Evolutionary conservation across 2,113 vertebrate species (phyloP).

Genomic region (Sphaerodactylus townsendi): DNA sequence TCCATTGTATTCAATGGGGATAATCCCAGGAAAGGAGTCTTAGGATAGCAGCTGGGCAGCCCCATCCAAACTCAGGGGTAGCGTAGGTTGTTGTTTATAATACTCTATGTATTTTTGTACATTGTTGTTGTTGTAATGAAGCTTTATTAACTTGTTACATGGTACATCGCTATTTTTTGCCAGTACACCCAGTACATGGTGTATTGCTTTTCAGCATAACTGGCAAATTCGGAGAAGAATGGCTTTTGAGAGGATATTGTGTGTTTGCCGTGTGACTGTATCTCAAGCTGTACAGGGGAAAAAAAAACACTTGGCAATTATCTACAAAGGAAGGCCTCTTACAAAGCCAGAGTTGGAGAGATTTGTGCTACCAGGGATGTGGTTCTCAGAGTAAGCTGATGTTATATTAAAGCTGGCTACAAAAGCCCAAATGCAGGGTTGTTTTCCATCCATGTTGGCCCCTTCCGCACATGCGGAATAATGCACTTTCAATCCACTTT

Average conservation of each 20-base stretch:
- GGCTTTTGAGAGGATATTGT: conserved; percentile 7
- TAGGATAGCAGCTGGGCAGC: too few relatives aligned
- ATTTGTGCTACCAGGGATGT: not conserved
- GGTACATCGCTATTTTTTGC: too few relatives aligned
- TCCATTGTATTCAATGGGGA: too few relatives aligned
- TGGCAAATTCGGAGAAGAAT: conserved; percentile 14
- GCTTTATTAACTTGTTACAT: too few relatives aligned
- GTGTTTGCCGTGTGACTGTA: too few relatives aligned
- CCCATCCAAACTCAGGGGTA: too few relatives aligned
- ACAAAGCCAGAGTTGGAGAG: not conserved
- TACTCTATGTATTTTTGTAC: too few relatives aligned
- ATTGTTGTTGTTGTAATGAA: too few relatives aligned
- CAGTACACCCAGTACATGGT: not conserved
- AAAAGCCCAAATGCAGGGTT: not conserved
- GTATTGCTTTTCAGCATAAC: not conserved
- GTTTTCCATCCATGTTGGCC: not conserved
- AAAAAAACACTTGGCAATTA: not conserved
- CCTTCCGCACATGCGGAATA: too few relatives aligned
- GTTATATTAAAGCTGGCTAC: conserved; percentile 21
- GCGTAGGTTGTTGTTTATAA: too few relatives aligned
- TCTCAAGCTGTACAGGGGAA: conserved; percentile 2
- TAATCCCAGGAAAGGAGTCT: too few relatives aligned
- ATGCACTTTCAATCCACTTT: too few relatives aligned
- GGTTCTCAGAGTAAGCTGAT: conserved; percentile 19
- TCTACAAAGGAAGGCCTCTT: not conserved